Evolutionary conservation across 2,888 invertebrate genomes (phyloP).

Genomic region (Spatulosminthurus flaviceps): DNA sequence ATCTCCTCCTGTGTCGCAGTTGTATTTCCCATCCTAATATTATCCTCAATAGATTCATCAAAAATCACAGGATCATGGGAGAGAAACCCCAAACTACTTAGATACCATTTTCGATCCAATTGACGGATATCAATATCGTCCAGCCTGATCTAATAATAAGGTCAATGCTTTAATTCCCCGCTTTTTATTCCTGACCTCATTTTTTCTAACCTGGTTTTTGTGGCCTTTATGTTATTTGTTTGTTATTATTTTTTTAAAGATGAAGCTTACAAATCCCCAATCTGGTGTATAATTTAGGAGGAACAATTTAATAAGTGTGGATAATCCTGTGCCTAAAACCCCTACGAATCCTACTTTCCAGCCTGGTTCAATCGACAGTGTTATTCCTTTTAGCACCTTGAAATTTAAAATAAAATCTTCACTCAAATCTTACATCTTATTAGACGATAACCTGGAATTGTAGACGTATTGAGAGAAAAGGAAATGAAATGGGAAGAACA

Average conservation of each 20-base stretch:
- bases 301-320: conserved; percentile 20
- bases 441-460: neutral
- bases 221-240: too few species aligned
- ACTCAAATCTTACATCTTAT: neutral
- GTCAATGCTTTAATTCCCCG: neutral
- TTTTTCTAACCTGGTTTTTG: neutral
- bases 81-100: neutral
- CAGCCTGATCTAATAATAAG: conserved; percentile 18
- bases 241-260: too few species aligned
- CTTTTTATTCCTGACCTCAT: neutral
- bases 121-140: neutral
- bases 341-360: conserved; percentile 22
- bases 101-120: neutral
- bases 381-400: neutral
- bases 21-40: conserved; percentile 2
- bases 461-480: neutral
- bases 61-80: conserved; percentile 11
- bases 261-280: conserved; percentile 16
- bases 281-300: conserved; percentile 8
- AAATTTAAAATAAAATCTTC: neutral
- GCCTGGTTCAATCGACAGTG: conserved; percentile 16
- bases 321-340: neutral
- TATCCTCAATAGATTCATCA: conserved; percentile 15
- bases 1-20: neutral
- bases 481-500: neutral